Conservation (phyloP, 2,888 invertebrate genomes). For the Sclerodermus sp. region DNA sequence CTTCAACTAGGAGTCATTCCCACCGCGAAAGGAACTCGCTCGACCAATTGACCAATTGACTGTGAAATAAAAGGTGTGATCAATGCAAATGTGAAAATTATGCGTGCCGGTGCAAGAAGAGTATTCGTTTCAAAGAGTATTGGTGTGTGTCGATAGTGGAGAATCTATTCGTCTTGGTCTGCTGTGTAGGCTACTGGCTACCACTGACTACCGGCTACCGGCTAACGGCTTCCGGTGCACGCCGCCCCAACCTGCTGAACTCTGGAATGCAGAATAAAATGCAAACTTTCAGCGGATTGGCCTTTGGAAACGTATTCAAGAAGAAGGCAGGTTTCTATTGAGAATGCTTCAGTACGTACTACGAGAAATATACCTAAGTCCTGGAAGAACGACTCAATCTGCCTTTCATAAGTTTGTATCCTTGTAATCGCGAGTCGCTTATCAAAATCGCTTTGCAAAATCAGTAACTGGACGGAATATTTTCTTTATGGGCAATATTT, state of each 20-base stretch:
- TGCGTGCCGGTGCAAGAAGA: conserved; percentile 6
- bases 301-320: conserved; percentile 49
- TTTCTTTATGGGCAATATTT: too few relatives aligned
- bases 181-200: neutral
- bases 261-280: conserved; percentile 34
- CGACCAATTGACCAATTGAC: conserved; percentile 9
- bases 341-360: conserved; percentile 11
- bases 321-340: conserved; percentile 46
- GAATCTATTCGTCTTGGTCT: too few relatives aligned
- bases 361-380: neutral
- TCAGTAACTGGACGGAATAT: too few relatives aligned
- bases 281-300: conserved; percentile 49
- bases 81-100: conserved; percentile 12
- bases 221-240: neutral
- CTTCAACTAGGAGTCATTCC: conserved; percentile 8
- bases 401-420: too few relatives aligned
- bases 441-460: too few relatives aligned
- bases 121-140: neutral
- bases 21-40: conserved; percentile 6
- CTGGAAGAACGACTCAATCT: too few relatives aligned
- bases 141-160: neutral
- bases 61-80: neutral
- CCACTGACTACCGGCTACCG: neutral
- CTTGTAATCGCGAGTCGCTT: too few relatives aligned
- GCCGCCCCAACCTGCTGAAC: neutral